Base-by-base conservation (phyloP, 2,797 vertebrate genomes). In the Mionectes olivaceus region DNA sequence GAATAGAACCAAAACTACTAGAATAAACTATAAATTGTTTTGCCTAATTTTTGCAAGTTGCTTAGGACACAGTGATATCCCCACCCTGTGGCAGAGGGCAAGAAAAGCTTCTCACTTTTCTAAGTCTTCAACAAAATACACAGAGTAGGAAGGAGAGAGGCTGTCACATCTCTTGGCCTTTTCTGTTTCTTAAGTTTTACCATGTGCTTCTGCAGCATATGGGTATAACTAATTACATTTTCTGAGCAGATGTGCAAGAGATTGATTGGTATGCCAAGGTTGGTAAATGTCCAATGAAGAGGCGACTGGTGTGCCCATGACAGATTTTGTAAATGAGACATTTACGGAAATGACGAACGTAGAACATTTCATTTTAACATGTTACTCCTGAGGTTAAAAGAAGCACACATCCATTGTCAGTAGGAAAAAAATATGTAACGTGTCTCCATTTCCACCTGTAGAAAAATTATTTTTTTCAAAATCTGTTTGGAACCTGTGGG, bases 161-260 rank as follows among this genome's bases (percentile, higher is more conserved):
- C 86, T 95, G 83, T 76, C 91, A 77, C 83, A 53, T 57, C 41
- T 89, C 79, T 46, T n/a, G 47, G 76, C 91, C 76, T 80, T 94
- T 84, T 92, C 83, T 67, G 37, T 76, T 94, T 91, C 89, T 83
- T 73, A 68, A 93, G 88, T 83, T 94, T 95, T 96, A 85, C 81
- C 86, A 53, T 92, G 74, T 74, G 67, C 7, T 89, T 90, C 94
- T 76, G 90, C 85, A 94, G 83, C 93, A 96, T 96, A 93, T 96
- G 83, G 71, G 32, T 65, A 46, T 75, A 95, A 93, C 89, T 95
- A 96, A 96, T 88, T 90, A 67, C 88, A 73, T 94, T 87, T 91
- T 87, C 47, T 84, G 85, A 95, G 91, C 94, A 97, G 97, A 97
- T 96, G 83, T 96, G 95, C 82, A 84, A 87, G 94, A 88, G 87